phyloP scores from a whole-genome alignment of 2,113 vertebrate species.

The Etheostoma spectabile region DNA sequence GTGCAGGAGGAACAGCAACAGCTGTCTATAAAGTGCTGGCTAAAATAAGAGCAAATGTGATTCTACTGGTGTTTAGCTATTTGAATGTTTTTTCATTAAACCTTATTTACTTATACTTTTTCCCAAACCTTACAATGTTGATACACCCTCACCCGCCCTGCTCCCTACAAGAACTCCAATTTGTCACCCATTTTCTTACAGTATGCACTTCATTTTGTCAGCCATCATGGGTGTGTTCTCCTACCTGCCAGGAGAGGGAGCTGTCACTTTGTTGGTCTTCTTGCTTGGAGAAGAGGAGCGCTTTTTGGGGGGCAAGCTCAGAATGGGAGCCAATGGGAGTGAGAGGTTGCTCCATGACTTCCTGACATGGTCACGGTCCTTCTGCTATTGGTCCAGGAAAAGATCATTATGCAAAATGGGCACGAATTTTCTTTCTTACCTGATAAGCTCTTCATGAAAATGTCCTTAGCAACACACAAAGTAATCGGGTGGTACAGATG shows the following conservation, averaged over 20 bases:
- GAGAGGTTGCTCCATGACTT: constrained; percentile 88
- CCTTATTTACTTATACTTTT: background rate
- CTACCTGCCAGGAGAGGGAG: constrained; percentile 90
- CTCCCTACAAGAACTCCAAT: background rate
- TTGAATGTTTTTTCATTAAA: background rate
- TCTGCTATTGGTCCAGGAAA: constrained; percentile 76
- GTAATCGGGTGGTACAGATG: constrained; percentile 13
- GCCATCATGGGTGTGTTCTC: constrained; percentile 27
- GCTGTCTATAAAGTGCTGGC: background rate
- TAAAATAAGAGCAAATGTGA: background rate
- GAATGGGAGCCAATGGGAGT: constrained; percentile 76
- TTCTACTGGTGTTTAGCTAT: background rate
- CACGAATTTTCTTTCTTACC: background rate
- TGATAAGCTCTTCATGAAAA: background rate
- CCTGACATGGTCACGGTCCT: constrained; percentile 83
- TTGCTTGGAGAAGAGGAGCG: constrained; percentile 85
- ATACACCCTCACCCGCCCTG: background rate
- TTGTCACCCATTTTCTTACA: background rate
- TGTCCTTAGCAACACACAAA: background rate
- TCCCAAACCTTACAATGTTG: background rate
- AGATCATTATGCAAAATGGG: background rate
- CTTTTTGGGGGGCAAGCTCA: constrained; percentile 77
- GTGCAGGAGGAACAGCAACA: background rate
- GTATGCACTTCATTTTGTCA: background rate
- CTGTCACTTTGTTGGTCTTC: constrained; percentile 84